Evolutionary conservation across 2,113 vertebrate species (phyloP).

Genomic region (Epinephelus cyanopodus): DNA sequence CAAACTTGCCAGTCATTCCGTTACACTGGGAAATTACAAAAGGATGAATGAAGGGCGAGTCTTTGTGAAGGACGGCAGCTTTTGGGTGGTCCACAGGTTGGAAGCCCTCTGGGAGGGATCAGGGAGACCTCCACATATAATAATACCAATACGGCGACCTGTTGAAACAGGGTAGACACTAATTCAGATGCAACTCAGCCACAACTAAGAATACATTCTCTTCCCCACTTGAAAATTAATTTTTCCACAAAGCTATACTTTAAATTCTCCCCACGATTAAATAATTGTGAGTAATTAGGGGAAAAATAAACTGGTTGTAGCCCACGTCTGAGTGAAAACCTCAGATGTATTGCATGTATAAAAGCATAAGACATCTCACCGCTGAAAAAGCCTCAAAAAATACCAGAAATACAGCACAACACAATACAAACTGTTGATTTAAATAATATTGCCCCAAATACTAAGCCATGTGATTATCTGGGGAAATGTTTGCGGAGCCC

Average conservation of each 20-base stretch:
- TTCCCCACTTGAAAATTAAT: constrained; percentile 38
- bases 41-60: constrained; percentile 73
- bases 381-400: constrained; percentile 31
- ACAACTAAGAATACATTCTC: constrained; percentile 35
- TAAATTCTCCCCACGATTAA: constrained; percentile 44
- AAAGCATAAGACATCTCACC: constrained; percentile 11
- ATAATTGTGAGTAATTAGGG: constrained; percentile 47
- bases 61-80: constrained; percentile 72
- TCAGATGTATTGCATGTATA: constrained; percentile 26
- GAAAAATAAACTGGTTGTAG: constrained; percentile 56
- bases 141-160: constrained; percentile 64
- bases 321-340: constrained; percentile 49
- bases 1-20: constrained; percentile 72
- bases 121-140: constrained; percentile 73
- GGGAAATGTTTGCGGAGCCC: constrained; percentile 48
- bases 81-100: constrained; percentile 81
- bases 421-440: constrained; percentile 59
- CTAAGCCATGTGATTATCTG: constrained; percentile 42
- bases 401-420: constrained; percentile 27
- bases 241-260: constrained; percentile 62
- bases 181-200: constrained; percentile 57
- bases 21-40: constrained; percentile 75
- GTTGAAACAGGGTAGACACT: constrained; percentile 66
- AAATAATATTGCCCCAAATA: constrained; percentile 37
- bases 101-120: constrained; percentile 81